A percentile compares a stretch with the other conserved stretches of the same genome.
phyloP scores from a whole-genome alignment of 2,888 invertebrate genomes.

The Ormyrus thymus region DNA sequence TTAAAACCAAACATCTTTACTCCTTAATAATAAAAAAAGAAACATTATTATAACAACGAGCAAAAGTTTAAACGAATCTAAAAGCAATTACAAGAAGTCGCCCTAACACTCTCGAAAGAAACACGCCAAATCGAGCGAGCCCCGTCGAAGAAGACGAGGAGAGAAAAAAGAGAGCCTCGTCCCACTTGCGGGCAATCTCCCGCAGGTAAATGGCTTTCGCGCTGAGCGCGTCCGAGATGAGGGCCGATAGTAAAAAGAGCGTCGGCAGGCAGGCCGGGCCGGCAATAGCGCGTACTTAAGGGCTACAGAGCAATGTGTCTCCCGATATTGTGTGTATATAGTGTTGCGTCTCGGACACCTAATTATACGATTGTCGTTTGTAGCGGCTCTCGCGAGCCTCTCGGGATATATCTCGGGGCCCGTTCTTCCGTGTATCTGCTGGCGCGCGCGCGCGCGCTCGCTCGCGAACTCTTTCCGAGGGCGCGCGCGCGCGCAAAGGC shows the following conservation, averaged over 20 bases:
- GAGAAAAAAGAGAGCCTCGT: neutral
- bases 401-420: constrained; percentile 5
- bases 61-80: too few species aligned
- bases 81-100: too few species aligned
- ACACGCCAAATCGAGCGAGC: neutral
- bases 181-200: too few species aligned
- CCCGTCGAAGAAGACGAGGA: neutral
- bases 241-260: constrained; percentile 41
- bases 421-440: constrained; percentile 12
- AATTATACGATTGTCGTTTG: constrained; percentile 74
- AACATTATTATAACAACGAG: too few species aligned
- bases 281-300: constrained; percentile 1
- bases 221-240: constrained; percentile 39
- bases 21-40: too few species aligned
- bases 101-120: neutral
- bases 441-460: neutral
- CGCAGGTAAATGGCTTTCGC: constrained; percentile 32
- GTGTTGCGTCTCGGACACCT: constrained; percentile 68
- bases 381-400: constrained; percentile 56
- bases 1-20: too few species aligned
- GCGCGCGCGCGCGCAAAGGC: constrained; percentile 58
- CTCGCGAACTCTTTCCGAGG: constrained; percentile 47
- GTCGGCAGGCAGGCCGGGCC: constrained; percentile 6
- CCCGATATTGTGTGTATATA: constrained; percentile 54
- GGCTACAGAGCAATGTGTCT: neutral